Evolutionary conservation across 2,888 invertebrate species (phyloP), one percentile per base, ranked within the genome.

Genomic region (Drosophila mettleri): DNA sequence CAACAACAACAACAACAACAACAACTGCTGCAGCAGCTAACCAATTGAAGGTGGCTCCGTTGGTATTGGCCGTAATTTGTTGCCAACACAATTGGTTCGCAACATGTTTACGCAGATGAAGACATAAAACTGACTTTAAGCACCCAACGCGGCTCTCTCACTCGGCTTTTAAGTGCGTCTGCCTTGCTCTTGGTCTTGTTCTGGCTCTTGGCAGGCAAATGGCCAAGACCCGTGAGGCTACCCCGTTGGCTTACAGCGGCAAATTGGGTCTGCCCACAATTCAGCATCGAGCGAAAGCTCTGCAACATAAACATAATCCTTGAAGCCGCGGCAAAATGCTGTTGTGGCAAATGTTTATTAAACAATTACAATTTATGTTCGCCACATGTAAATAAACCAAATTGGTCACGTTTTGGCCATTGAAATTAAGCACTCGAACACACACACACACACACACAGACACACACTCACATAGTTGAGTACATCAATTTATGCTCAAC

Each of bases 311-410:
- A 33, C 29, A 27, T 52, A 38, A 67, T 67, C 72, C 73, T 72
- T 72, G 60, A 27, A 29, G 41, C 29, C 27, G 18, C 53, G 34
- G 39, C 53, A 53, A 54, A 29, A 54, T 70, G 38, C 10, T 20
- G 64, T 71, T 70, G 64, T 61, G 60, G 59, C 68, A 75, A 75
- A 75, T 76, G 73, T 75, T 80, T 75, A 77, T 74, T 78, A 82
- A 81, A 79, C 76, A 72, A 78, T 75, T 68, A 67, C 89, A 88
- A 89, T 90, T 91, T 91, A 91, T 91, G 91, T 89, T 86, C 84
- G 86, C 80, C 88, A 90, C 89, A 90, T 91, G 91, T 91, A 91
- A 91, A 91, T 91, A 91, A 91, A 91, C 91, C 91, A 91, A 91
- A 91, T 91, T 91, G 91, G 91, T 91, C 91, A 91, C 91, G 91